Percentiles rank a stretch among this genome's conserved stretches.
These are phyloP conservation scores for Drosophila aldrichi DNA, from an alignment of 2,888 invertebrate genomes.

Conservation along the genomic window DNA sequence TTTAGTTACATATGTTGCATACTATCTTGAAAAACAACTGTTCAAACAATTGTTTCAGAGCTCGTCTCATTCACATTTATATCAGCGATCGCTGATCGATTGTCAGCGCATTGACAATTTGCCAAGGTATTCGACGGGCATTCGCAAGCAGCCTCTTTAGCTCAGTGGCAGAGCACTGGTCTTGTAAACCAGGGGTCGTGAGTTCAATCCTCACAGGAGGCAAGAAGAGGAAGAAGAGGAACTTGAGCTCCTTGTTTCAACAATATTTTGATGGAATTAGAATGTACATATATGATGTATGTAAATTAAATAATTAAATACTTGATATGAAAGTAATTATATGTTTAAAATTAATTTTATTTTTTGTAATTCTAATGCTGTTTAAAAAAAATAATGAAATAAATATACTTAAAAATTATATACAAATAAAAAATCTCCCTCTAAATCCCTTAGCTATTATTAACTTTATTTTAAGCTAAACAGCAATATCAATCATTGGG, in stretches of 20 bases:
- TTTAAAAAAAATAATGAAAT: too few species aligned
- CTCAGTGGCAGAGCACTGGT: slow-evolving; percentile 96
- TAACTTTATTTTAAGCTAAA: not conserved
- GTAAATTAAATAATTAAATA: too few species aligned
- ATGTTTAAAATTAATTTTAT: too few species aligned
- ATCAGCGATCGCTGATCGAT: slow-evolving; percentile 1
- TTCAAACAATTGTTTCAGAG: not conserved
- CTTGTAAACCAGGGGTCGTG: slow-evolving; percentile 96
- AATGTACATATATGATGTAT: too few species aligned
- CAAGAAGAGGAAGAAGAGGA: slow-evolving; percentile 66
- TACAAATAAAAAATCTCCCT: not conserved
- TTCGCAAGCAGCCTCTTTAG: slow-evolving; percentile 89
- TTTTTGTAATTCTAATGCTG: too few species aligned
- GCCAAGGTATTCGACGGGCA: fast-evolving
- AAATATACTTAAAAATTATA: too few species aligned
- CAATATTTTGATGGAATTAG: too few species aligned
- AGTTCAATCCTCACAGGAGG: slow-evolving; percentile 96
- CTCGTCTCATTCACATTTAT: slow-evolving; percentile 1
- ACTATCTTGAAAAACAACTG: slow-evolving; percentile 4
- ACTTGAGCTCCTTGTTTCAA: too few species aligned
- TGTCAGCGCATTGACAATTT: slow-evolving; percentile 84
- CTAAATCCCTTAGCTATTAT: too few species aligned
- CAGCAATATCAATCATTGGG: not conserved
- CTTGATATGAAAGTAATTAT: too few species aligned
- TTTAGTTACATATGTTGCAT: too few species aligned